These are phyloP conservation scores for Acholoe squamosa DNA, from an alignment of 2,888 invertebrate species.

Conservation along the genomic window DNA sequence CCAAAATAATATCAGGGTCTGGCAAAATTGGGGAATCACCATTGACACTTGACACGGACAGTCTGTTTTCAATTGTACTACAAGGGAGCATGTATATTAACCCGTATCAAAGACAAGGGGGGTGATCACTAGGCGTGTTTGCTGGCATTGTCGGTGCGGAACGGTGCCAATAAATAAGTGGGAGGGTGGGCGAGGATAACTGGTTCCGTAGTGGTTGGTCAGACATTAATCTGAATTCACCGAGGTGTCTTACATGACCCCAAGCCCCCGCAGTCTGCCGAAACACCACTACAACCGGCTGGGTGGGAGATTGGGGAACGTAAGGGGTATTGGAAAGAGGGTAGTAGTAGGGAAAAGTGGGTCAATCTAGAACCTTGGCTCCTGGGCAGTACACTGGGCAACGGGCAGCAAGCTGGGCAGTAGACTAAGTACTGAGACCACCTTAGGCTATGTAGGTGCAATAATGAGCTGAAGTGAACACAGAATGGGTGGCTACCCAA, in stretches of 20 bases:
- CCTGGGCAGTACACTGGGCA: neutral
- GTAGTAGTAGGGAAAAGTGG: neutral
- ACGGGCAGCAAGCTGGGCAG: neutral
- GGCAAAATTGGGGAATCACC: too few species aligned
- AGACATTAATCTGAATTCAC: slow-evolving; percentile 51
- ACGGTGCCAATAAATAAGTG: neutral
- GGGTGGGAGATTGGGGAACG: neutral
- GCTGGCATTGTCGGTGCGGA: slow-evolving; percentile 28
- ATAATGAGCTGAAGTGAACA: neutral
- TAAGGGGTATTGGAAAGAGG: neutral
- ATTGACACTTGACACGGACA: neutral
- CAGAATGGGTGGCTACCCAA: neutral
- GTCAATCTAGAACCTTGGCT: neutral
- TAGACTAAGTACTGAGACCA: neutral
- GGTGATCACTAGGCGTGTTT: neutral
- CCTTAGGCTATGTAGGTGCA: neutral
- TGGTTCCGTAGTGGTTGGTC: neutral
- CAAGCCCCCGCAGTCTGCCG: neutral
- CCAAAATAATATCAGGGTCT: too few species aligned
- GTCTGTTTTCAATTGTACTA: slow-evolving; percentile 17
- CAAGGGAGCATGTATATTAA: neutral
- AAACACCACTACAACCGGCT: neutral
- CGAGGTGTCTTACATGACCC: neutral
- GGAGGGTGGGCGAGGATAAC: slow-evolving; percentile 7
- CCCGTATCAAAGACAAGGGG: neutral